Evolutionary conservation across 2,797 vertebrate genomes (phyloP).

Genomic region (Cossypha dichroa): DNA sequence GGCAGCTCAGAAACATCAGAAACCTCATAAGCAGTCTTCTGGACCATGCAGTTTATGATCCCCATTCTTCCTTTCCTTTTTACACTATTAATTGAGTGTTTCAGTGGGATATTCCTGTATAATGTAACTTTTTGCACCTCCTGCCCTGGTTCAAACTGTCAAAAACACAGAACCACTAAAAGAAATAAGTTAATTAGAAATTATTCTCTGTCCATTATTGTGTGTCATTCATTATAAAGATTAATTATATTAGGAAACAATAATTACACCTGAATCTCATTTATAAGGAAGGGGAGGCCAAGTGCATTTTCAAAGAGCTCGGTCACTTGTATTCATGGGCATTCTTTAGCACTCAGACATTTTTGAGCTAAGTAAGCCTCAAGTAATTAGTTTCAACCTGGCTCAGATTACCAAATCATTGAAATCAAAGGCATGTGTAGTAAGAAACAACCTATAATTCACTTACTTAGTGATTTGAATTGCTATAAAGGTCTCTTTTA

Average conservation of each 20-base stretch:
- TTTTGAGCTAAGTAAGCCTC: background rate
- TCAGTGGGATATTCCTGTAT: conserved; percentile 58
- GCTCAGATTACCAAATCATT: background rate
- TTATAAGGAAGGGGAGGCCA: background rate
- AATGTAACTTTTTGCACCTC: conserved; percentile 41
- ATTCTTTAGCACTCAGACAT: background rate
- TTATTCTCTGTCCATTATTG: conserved; percentile 8
- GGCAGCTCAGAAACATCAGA: conserved; percentile 68
- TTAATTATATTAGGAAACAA: conserved; percentile 42
- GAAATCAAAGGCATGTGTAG: conserved; percentile 6
- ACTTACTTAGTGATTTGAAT: background rate
- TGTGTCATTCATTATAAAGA: conserved; percentile 68
- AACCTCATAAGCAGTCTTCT: conserved; percentile 68
- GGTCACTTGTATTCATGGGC: background rate
- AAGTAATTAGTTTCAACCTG: conserved; percentile 29
- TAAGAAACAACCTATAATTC: background rate
- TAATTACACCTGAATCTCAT: background rate
- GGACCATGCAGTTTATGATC: conserved; percentile 71
- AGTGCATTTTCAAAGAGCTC: background rate
- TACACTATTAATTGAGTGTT: conserved; percentile 56
- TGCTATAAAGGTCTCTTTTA: background rate
- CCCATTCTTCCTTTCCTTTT: conserved; percentile 61
- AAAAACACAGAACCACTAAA: background rate
- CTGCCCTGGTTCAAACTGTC: background rate
- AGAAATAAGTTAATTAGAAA: conserved; percentile 39